A percentile compares a stretch with the other conserved stretches of the same genome.
Conservation (phyloP, 2,888 invertebrate genomes). For the Leptinotarsa haldemani region DNA sequence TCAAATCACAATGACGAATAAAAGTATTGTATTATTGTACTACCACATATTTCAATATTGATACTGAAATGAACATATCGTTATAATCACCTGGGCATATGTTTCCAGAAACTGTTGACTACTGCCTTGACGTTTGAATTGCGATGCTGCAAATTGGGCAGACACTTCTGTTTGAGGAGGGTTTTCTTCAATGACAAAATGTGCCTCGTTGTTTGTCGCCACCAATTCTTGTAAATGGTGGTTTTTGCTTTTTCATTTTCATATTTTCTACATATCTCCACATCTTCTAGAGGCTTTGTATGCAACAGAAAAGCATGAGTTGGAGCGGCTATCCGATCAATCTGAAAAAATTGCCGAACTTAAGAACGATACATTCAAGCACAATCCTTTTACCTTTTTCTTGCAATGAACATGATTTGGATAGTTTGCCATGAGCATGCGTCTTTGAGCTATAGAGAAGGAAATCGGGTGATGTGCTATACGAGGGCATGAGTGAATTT, state of each 20-base stretch:
- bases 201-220: constrained; percentile 63
- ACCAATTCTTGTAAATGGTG: constrained; percentile 61
- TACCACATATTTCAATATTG: no score
- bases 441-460: neutral
- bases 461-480: no score
- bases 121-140: constrained; percentile 51
- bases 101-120: constrained; percentile 46
- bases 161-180: constrained; percentile 59
- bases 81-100: constrained; percentile 16
- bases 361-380: neutral
- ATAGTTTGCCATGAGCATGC: neutral
- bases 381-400: neutral
- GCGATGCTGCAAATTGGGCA: constrained; percentile 52
- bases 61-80: no score
- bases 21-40: no score
- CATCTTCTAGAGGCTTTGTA: constrained; percentile 54
- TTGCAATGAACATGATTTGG: neutral
- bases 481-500: no score
- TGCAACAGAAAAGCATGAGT: constrained; percentile 75
- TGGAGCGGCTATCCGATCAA: constrained; percentile 75
- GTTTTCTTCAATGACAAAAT: constrained; percentile 57
- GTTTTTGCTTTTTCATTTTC: constrained; percentile 42
- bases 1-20: no score
- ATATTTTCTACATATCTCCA: constrained; percentile 49
- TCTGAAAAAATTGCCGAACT: constrained; percentile 60